phyloP scores from a whole-genome alignment of 2,113 vertebrate species.

The Elaphurus davidianus region DNA sequence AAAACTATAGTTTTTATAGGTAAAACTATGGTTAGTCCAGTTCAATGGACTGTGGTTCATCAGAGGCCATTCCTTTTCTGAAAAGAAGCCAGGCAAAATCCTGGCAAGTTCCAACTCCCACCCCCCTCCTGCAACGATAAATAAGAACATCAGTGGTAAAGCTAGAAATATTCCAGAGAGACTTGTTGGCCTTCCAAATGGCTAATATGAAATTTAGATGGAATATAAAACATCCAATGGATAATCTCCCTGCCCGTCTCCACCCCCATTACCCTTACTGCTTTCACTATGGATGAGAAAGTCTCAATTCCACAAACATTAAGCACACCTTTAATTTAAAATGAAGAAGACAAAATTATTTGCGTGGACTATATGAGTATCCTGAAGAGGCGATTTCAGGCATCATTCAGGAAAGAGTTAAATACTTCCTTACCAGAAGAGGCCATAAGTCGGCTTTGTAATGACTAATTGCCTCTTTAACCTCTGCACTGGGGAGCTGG shows the following conservation, averaged over 20 bases:
- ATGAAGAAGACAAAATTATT: neutral
- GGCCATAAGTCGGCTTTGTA: neutral
- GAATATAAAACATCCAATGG: neutral
- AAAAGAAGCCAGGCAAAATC: neutral
- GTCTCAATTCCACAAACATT: neutral
- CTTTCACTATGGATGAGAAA: neutral
- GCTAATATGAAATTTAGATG: neutral
- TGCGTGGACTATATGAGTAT: neutral
- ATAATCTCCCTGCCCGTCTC: neutral
- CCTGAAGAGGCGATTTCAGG: slow-evolving; percentile 51
- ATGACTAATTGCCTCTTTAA: slow-evolving; percentile 62
- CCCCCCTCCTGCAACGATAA: neutral
- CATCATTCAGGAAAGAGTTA: slow-evolving; percentile 53
- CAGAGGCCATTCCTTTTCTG: neutral
- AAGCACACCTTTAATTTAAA: slow-evolving; percentile 40
- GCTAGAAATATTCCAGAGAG: neutral
- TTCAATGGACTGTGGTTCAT: neutral
- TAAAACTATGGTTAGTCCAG: neutral
- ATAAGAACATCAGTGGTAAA: neutral
- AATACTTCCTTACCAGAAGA: slow-evolving; percentile 13
- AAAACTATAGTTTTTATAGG: neutral
- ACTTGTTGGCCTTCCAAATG: neutral
- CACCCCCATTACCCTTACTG: neutral
- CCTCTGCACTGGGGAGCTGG: slow-evolving; percentile 38
- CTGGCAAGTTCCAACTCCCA: neutral